These are phyloP conservation scores for Poecilia latipinna DNA, from an alignment of 2,113 vertebrate genomes.

Conservation along the genomic window DNA sequence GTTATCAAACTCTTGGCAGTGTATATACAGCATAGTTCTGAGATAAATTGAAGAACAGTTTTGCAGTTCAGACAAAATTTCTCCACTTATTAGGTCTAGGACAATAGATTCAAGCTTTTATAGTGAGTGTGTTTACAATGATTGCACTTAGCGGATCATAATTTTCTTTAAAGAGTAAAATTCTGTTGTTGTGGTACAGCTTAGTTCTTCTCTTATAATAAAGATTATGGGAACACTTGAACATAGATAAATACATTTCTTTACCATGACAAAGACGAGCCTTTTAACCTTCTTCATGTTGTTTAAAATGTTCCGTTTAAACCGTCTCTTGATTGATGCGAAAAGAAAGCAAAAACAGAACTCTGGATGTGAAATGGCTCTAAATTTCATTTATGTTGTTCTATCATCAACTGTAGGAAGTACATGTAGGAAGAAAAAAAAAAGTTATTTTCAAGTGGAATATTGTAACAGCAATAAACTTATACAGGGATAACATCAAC, in stretches of 20 bases:
- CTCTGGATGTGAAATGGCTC: no score
- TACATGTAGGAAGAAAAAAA: not conserved
- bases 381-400: no score
- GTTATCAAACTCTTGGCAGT: no score
- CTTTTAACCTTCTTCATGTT: not conserved
- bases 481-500: not conserved
- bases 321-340: not conserved
- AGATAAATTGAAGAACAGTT: no score
- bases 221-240: not conserved
- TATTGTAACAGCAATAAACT: not conserved
- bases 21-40: no score
- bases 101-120: not conserved
- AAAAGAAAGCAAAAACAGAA: not conserved
- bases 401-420: no score
- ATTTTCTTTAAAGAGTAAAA: not conserved
- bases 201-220: not conserved
- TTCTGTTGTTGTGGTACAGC: no score
- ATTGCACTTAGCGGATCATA: not conserved
- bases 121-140: not conserved
- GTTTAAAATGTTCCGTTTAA: not conserved
- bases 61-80: no score
- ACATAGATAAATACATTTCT: not conserved
- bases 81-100: not conserved
- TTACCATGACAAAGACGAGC: not conserved
- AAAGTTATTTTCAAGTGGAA: not conserved